Base-by-base conservation (phyloP, 2,113 vertebrate genomes). In the western clawed frog (Xenopus tropicalis) region DNA sequence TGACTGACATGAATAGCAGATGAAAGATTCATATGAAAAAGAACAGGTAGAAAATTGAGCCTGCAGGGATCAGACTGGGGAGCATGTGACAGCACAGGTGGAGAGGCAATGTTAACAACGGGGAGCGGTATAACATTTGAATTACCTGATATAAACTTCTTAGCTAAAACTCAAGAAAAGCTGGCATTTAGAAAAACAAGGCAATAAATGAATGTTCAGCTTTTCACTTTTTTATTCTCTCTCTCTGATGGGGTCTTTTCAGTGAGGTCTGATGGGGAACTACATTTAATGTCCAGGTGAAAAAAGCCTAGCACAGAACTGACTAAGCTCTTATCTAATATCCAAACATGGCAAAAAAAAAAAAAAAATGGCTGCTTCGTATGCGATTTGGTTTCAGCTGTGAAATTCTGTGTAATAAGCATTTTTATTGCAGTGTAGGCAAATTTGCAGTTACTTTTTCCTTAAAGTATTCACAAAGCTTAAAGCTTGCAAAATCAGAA, bases 381-480 rank as follows among this genome's bases (percentile, higher is more conserved):
- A 29, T 17, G 25, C 22, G n/a, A 73, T 72, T 72, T 65, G 71
- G 71, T 62, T 61, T 61, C 61, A 19, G 25, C 61, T 65, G 61
- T 22, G 51, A 57, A 65, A 56, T 72, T 72, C 20, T 57, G 23
- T 23, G 51, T 51, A 14, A 23, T 72, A 46, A 56, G 70, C 70
- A 24, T 29, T 72, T 72, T 64, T 8, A 63, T 42, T 63, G 61
- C 20, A 65, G 14, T 21, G 25, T 24, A 64, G 52, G 37, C 61
- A 65, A 57, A 72, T 54, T 54, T n/a, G 19, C 19, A n/a, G 56
- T 70, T 61, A 22, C 42, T 19, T 58, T 46, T 42, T 66, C 19
- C 37, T 58, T 54, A 8, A 44, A 58, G 14, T 66, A 16, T 42
- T 52, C 11, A 25, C 37, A 63, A 6, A 24, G 59, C 70, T 63